phyloP scores from a whole-genome alignment of 2,888 invertebrate genomes.

The Crocallis elinguaria region DNA sequence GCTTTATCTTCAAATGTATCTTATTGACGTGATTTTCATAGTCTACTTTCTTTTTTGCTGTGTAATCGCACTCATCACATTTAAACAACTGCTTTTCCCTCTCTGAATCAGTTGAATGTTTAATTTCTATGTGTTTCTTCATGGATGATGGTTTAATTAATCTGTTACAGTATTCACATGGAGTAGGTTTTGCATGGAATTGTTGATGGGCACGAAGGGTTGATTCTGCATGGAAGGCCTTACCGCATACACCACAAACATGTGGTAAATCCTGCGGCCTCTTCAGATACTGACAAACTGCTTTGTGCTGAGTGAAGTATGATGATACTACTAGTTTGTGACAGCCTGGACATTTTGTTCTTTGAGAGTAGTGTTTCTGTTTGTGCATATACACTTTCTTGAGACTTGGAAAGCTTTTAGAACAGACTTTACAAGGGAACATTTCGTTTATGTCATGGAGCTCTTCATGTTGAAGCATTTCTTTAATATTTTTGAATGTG shows the following conservation, averaged over 20 bases:
- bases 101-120: constrained; percentile 32
- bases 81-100: constrained; percentile 2
- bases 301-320: constrained; percentile 51
- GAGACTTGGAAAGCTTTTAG: constrained; percentile 49
- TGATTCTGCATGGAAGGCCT: constrained; percentile 42
- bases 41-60: constrained; percentile 17
- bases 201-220: constrained; percentile 46
- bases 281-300: constrained; percentile 42
- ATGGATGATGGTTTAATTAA: constrained; percentile 45
- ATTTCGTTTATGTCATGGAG: constrained; percentile 43
- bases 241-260: constrained; percentile 55
- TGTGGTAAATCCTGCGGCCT: constrained; percentile 30
- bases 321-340: constrained; percentile 50
- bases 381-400: constrained; percentile 55
- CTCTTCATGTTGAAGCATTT: constrained; percentile 52
- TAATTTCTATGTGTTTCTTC: constrained; percentile 48
- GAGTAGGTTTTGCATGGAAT: constrained; percentile 43
- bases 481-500: constrained; percentile 51
- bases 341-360: constrained; percentile 51
- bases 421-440: constrained; percentile 56
- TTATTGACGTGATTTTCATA: constrained; percentile 36
- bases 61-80: constrained; percentile 27
- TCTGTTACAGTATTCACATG: constrained; percentile 47
- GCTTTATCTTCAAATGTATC: constrained; percentile 34
- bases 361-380: constrained; percentile 53